Base-by-base conservation (phyloP, 2,888 invertebrate species). In the Zeuzera pyrina region DNA sequence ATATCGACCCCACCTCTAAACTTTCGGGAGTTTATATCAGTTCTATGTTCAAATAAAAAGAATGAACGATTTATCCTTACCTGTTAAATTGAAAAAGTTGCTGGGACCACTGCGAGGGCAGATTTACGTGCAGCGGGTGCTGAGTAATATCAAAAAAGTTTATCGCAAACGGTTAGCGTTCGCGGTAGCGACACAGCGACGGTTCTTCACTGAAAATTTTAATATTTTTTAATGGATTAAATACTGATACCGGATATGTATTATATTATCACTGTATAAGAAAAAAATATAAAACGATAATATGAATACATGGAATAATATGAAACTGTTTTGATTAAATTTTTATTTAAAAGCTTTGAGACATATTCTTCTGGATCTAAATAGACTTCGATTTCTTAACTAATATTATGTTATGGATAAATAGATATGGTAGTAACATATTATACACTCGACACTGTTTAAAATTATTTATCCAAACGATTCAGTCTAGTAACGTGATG, bases 11-110 rank as follows among this genome's bases (percentile, higher is more conserved):
- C 48, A 52, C 49, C 49, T 59, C 56, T 52, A 51, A 76, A 72
- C 55, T 72, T 63, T 57, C 49, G 49, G 59, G 65, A 76, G 71
- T 76, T 74, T 77, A 74, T 78, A 73, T 76, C 68, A 73, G 72
- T 74, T 77, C 73, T 70, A 71, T 76, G 77, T 74, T 72, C 72
- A 74, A 78, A 77, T 81, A 79, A 78, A 78, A 78, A 79, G 77
- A 77, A 74, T 74, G 70, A 76, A 78, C 76, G 78, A 78, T 81
- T 81, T 83, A 79, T 81, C 72, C 77, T 72, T 76, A 79, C 78
- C 78, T 78, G 79, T 83, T 79, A 79, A 83, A 83, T 83, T 81
- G 81, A 83, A 83, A 83, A 83, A 83, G 81, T 81, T 83, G 56
- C 69, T 48, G 64, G 66, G 69, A 76, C 77, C 67, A 77, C 63